These are phyloP conservation scores for Chelmon rostratus DNA, from an alignment of 2,797 vertebrate genomes.

Conservation along the genomic window DNA sequence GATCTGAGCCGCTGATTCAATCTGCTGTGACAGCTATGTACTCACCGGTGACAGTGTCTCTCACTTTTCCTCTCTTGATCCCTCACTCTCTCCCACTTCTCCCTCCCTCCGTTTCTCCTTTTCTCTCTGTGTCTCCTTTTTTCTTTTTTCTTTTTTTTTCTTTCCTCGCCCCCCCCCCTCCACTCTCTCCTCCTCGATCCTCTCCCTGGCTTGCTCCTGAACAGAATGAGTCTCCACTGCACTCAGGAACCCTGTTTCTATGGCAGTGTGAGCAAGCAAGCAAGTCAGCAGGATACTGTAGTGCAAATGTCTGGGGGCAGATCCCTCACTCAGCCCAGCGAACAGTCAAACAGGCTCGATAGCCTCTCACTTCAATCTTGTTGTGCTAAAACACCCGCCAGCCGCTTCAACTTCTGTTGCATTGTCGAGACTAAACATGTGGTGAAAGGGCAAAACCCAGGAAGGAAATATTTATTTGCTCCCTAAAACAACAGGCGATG, in stretches of 20 bases:
- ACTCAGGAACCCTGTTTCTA: conserved; percentile 85
- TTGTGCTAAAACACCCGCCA: conserved; percentile 54
- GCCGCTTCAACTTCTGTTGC: conserved; percentile 59
- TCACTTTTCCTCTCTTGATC: conserved; percentile 77
- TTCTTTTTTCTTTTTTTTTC: background rate
- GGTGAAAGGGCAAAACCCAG: background rate
- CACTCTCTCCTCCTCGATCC: conserved; percentile 69
- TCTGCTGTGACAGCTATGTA: conserved; percentile 76
- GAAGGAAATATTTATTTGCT: conserved; percentile 35
- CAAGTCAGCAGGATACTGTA: conserved; percentile 84
- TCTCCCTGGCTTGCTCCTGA: conserved; percentile 80
- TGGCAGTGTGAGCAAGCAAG: conserved; percentile 85
- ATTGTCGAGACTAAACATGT: conserved; percentile 8
- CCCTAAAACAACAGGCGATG: conserved; percentile 55
- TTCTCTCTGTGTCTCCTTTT: conserved; percentile 19
- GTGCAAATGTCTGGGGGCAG: conserved; percentile 84
- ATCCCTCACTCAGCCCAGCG: conserved; percentile 75
- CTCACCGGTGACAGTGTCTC: conserved; percentile 79
- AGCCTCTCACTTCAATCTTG: conserved; percentile 73
- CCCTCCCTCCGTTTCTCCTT: conserved; percentile 15
- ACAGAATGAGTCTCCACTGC: conserved; percentile 84
- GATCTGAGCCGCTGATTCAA: conserved; percentile 65
- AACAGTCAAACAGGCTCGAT: conserved; percentile 71
- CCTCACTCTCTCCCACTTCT: conserved; percentile 57
- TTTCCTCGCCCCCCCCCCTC: conserved; percentile 9